Evolutionary conservation across 2,113 vertebrate species (phyloP).

Genomic region (Hyaena hyaena): DNA sequence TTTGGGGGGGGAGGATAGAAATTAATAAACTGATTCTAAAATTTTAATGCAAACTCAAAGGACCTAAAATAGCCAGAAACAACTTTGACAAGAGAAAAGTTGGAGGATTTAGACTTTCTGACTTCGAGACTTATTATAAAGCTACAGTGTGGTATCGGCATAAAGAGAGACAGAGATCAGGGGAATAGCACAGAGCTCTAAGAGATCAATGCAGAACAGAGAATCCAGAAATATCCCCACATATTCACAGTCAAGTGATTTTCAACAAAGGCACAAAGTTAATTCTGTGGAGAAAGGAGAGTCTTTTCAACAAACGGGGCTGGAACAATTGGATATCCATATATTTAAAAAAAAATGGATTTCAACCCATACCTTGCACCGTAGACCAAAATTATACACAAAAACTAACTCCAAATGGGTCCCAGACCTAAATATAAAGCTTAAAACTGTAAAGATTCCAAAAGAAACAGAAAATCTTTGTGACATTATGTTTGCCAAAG

Average conservation of each 20-base stretch:
- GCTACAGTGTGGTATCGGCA: neutral
- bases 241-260: neutral
- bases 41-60: constrained; percentile 14
- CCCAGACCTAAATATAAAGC: neutral
- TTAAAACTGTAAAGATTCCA: neutral
- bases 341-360: neutral
- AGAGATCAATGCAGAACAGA: neutral
- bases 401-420: neutral
- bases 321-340: neutral
- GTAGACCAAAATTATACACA: neutral
- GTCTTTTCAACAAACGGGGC: neutral
- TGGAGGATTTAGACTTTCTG: neutral
- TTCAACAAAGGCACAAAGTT: neutral
- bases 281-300: neutral
- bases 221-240: neutral
- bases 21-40: neutral
- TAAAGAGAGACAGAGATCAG: neutral
- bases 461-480: neutral
- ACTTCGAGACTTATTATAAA: neutral
- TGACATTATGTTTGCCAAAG: neutral
- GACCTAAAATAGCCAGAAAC: neutral
- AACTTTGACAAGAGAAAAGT: constrained; percentile 7
- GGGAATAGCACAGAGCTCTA: neutral
- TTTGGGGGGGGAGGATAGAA: neutral
- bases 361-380: neutral